A percentile compares a stretch with the other conserved stretches of the same genome.
These are phyloP conservation scores for Sinocyclocheilus anshuiensis DNA, from an alignment of 2,113 vertebrate species.

Conservation along the genomic window DNA sequence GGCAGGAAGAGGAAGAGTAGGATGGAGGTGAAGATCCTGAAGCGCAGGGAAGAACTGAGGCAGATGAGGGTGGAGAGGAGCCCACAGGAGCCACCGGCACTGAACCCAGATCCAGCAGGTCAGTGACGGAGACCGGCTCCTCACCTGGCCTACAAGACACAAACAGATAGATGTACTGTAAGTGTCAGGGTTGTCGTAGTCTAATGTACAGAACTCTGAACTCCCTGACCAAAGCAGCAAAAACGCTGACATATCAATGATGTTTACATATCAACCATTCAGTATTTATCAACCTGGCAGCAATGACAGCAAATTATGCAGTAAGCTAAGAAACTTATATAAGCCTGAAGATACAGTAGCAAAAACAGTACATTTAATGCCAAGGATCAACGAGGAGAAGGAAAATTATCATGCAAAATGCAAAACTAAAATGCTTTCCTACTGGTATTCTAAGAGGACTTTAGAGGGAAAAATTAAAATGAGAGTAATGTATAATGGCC, in stretches of 20 bases:
- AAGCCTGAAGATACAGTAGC: not conserved
- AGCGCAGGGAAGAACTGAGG: conserved; percentile 63
- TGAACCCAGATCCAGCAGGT: conserved; percentile 80
- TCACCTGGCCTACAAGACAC: conserved; percentile 76
- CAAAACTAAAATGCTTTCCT: not conserved
- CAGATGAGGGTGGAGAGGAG: conserved; percentile 67
- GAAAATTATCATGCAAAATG: not conserved
- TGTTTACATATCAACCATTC: not conserved
- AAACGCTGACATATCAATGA: not conserved
- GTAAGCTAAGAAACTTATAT: not conserved
- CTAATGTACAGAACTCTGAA: not conserved
- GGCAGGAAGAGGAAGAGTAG: conserved; percentile 62
- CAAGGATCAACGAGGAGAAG: not conserved
- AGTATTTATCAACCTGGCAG: not conserved
- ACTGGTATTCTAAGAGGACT: not conserved
- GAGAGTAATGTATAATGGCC: not conserved
- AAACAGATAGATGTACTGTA: not conserved
- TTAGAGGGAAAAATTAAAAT: not conserved
- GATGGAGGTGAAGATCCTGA: conserved; percentile 64
- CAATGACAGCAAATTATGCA: not conserved
- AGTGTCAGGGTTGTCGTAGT: conserved; percentile 1
- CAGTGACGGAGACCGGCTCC: conserved; percentile 78
- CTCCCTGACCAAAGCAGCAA: not conserved
- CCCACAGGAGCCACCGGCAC: conserved; percentile 65
- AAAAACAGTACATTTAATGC: not conserved